phyloP scores from a whole-genome alignment of 2,888 invertebrate species.

The Mesorhabditis spiculigera region DNA sequence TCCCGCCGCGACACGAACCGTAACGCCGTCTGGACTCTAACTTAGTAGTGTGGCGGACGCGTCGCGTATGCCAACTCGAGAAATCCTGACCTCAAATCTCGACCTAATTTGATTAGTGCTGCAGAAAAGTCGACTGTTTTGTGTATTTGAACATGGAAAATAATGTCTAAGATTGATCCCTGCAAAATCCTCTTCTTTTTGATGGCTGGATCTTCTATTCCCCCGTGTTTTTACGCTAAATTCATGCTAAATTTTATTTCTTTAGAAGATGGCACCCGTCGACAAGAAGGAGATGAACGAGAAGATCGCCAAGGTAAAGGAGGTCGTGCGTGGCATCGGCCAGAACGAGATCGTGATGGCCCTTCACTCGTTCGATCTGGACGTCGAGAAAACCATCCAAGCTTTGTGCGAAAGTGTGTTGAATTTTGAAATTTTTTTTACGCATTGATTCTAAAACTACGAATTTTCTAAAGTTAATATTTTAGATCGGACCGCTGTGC shows the following conservation, averaged over 20 bases:
- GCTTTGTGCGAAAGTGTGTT: constrained; percentile 61
- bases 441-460: neutral
- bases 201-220: too few species aligned
- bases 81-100: too few species aligned
- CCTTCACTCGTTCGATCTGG: constrained; percentile 62
- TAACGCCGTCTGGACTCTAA: too few species aligned
- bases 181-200: too few species aligned
- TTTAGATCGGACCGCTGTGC: constrained; percentile 45
- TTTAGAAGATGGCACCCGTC: constrained; percentile 34
- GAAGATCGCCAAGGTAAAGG: constrained; percentile 58
- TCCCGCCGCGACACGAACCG: too few species aligned
- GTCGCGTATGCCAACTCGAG: too few species aligned
- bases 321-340: constrained; percentile 59
- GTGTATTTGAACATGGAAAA: too few species aligned
- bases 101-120: too few species aligned
- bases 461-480: neutral
- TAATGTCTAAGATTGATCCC: too few species aligned
- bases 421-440: constrained; percentile 7
- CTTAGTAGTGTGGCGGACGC: too few species aligned
- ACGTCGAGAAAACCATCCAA: constrained; percentile 61
- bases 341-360: constrained; percentile 62
- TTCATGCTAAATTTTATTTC: constrained; percentile 6
- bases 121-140: too few species aligned
- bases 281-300: constrained; percentile 50
- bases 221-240: neutral